Evolutionary conservation across 2,113 vertebrate genomes (phyloP), one percentile per base, ranked within the genome.

Genomic region (Myotis brandtii): DNA sequence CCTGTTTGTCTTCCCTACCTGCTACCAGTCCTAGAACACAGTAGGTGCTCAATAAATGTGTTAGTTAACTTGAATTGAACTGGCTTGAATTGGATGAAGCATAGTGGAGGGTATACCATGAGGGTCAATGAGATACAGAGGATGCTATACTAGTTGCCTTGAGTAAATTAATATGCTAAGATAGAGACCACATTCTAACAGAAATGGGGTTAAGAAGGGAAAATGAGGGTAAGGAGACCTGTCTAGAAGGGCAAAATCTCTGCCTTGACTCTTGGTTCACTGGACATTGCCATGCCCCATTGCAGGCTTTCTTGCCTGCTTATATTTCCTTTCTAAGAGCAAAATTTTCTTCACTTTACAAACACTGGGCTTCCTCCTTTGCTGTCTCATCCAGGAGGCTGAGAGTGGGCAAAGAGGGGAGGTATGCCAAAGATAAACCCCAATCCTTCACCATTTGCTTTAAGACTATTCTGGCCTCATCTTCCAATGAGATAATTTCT

Each of bases 261-360:
- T 93, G 32, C 67, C 20, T 48, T 37, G 66, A 72, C n/a, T n/a
- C 70, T 92, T n/a, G 18, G 23, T 66, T 46, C 14, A 2, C 70
- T 87, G 23, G 46, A 48, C 1, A 3, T 84, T 37, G 11, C 7
- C 21, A 23, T 73, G 52, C 9, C 11, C 69, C 30, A n/a, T 48
- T 23, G 48, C 5, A 40, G 34, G 25, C 37, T 88, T 59, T 46
- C 34, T 93, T 91, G 73, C 50, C 11, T 82, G 46, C 48, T 80
- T 70, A 76, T 69, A 56, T 1, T 56, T 90, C 62, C 14, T 56
- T 10, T 50, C 69, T 21, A 34, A 23, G 27, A 88, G n/a, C 12
- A 66, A 87, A 94, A 25, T 54, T 54, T 66, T 91, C n/a, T 72
- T 85, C 30, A 56, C 34, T 94, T 92, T 52, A 37, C 30, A 82